These are phyloP conservation scores for Steatornis caripensis DNA, from an alignment of 2,113 vertebrate genomes.

Conservation along the genomic window DNA sequence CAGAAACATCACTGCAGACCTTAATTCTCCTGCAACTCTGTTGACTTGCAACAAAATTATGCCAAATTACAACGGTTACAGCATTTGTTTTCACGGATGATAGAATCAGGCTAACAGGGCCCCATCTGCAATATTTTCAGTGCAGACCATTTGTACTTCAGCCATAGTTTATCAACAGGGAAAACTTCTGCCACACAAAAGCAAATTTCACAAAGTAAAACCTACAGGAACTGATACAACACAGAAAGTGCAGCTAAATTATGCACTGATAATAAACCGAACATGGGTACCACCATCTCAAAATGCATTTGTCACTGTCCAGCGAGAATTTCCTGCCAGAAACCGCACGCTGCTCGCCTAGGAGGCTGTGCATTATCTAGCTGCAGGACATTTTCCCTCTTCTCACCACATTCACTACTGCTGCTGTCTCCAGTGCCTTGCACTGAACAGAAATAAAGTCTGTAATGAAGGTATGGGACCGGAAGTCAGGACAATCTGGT, in stretches of 20 bases:
- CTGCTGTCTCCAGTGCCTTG: neutral
- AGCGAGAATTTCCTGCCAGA: neutral
- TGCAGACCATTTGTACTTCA: neutral
- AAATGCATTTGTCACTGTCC: neutral
- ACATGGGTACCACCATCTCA: neutral
- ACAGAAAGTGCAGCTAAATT: neutral
- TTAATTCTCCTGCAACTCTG: neutral
- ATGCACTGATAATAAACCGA: neutral
- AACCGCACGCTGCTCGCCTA: neutral
- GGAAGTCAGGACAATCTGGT: neutral
- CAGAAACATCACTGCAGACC: neutral
- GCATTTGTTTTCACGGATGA: slow-evolving; percentile 3
- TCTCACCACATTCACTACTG: neutral
- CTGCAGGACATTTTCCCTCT: neutral
- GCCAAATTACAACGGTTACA: neutral
- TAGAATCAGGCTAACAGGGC: neutral
- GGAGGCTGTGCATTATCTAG: neutral
- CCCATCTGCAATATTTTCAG: neutral
- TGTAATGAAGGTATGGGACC: neutral
- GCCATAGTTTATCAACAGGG: neutral
- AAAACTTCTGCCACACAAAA: neutral
- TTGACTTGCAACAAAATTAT: neutral
- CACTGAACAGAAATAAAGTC: neutral
- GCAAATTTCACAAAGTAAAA: neutral
- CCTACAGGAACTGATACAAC: neutral